Conservation (phyloP, 2,797 vertebrate genomes). For the Pseudopleuronectes americanus region DNA sequence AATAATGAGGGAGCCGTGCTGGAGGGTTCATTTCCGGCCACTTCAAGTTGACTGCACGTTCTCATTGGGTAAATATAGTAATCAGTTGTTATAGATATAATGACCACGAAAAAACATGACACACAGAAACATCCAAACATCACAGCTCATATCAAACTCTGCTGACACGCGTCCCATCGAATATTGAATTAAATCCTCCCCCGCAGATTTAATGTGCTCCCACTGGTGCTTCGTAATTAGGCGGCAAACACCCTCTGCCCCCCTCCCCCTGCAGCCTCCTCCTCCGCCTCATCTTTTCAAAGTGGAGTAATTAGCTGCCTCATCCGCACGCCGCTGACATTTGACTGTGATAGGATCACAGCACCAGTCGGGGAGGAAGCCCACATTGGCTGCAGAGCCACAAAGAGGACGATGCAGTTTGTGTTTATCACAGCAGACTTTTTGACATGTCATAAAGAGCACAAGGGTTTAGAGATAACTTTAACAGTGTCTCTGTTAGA, state of each 20-base stretch:
- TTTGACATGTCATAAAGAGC: neutral
- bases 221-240: constrained; percentile 65
- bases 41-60: no score
- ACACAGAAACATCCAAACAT: constrained; percentile 2
- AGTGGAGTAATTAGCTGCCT: constrained; percentile 69
- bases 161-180: constrained; percentile 37
- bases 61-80: no score
- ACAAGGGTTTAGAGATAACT: no score
- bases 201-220: constrained; percentile 54
- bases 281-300: constrained; percentile 47
- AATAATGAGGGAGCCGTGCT: no score
- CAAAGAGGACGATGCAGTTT: neutral
- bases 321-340: constrained; percentile 60
- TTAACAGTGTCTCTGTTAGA: neutral
- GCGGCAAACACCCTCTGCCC: constrained; percentile 25
- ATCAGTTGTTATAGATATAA: no score
- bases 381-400: neutral
- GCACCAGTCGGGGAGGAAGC: constrained; percentile 14
- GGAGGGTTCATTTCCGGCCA: no score
- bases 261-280: constrained; percentile 40
- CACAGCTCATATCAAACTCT: constrained; percentile 25
- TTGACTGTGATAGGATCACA: constrained; percentile 68
- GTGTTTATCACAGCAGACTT: neutral
- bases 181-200: constrained; percentile 64
- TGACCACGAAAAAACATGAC: no score